These are phyloP conservation scores for Sorex fumeus DNA, from an alignment of 2,113 vertebrate genomes.

Conservation along the genomic window DNA sequence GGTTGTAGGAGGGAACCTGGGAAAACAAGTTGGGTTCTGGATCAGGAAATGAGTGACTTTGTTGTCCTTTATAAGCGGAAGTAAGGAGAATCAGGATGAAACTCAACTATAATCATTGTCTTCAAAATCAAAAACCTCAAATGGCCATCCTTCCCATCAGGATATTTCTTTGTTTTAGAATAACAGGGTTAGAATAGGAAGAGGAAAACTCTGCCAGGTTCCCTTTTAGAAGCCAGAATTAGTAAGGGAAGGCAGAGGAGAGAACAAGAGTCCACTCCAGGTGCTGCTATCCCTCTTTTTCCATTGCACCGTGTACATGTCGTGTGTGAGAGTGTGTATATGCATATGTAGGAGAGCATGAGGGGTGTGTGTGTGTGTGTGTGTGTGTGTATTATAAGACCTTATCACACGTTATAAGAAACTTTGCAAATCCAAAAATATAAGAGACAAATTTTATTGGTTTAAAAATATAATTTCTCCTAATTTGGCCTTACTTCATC, in stretches of 20 bases:
- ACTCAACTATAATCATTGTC: conserved; percentile 12
- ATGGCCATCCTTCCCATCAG: conserved; percentile 27
- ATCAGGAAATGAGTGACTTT: conserved; percentile 62
- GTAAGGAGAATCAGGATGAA: conserved; percentile 62
- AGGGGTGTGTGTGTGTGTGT: neutral
- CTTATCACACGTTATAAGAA: conserved; percentile 40
- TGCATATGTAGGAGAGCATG: neutral
- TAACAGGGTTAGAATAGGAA: conserved; percentile 47
- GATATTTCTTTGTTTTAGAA: conserved; percentile 53
- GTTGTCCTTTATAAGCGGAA: conserved; percentile 65
- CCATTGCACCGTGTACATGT: neutral
- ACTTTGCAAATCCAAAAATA: conserved; percentile 68
- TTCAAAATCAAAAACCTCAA: conserved; percentile 42
- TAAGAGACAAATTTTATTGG: conserved; percentile 65
- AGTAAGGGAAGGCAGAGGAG: conserved; percentile 1
- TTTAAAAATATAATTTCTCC: conserved; percentile 76
- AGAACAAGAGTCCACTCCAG: neutral
- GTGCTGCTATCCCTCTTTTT: conserved; percentile 19
- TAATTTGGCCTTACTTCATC: conserved; percentile 74
- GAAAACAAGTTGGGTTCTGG: conserved; percentile 68
- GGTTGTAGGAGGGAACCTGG: conserved; percentile 78
- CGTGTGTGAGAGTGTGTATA: rapidly evolving
- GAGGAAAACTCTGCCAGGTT: conserved; percentile 45
- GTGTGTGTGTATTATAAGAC: conserved; percentile 32
- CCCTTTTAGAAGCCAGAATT: neutral